Evolutionary conservation across 2,797 vertebrate genomes (phyloP), one percentile per base, ranked within the genome.

Genomic region (Catamblyrhynchus diadema): DNA sequence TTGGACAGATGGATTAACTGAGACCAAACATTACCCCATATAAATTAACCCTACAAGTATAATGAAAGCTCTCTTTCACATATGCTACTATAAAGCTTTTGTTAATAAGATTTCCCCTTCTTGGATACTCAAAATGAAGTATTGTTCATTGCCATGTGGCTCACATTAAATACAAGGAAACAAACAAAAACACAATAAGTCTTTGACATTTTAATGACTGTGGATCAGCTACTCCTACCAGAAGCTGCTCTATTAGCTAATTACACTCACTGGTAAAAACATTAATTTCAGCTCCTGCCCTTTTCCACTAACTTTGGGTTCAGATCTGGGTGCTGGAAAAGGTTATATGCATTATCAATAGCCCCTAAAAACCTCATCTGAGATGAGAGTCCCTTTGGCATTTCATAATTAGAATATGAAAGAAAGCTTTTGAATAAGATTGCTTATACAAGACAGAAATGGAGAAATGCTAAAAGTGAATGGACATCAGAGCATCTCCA

Each of bases 81-180:
- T 35, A 81, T n/a, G 32, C 41, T 82, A 88, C 81, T 86, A 87
- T 88, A 89, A 92, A 90, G 74, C 78, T 86, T 94, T 96, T 95
- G 84, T 96, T 93, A 94, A 33, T 56, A 93, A 77, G 78, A 90
- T 81, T 84, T 92, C 64, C 62, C 44, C 81, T 75, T 84, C 69
- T 94, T 91, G 86, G 71, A 60, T 45, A 90, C 70, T 87, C 70
- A 90, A 88, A 96, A 88, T 72, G 81, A 93, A 93, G 81, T 77
- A 96, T 92, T 96, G 86, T 93, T 95, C 84, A 45, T 77, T 87
- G 86, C 94, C 96, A 95, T 87, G 96, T 96, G 96, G 96, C 28
- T 95, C 32, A 25, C 79, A 92, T 94, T 93, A 94, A 94, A 91
- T 62, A 92, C 81, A 93, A 79, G 74, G 86, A 94, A 95, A 92